Evolutionary conservation across 2,888 invertebrate genomes (phyloP).

Genomic region (Pediacus dermestoides): DNA sequence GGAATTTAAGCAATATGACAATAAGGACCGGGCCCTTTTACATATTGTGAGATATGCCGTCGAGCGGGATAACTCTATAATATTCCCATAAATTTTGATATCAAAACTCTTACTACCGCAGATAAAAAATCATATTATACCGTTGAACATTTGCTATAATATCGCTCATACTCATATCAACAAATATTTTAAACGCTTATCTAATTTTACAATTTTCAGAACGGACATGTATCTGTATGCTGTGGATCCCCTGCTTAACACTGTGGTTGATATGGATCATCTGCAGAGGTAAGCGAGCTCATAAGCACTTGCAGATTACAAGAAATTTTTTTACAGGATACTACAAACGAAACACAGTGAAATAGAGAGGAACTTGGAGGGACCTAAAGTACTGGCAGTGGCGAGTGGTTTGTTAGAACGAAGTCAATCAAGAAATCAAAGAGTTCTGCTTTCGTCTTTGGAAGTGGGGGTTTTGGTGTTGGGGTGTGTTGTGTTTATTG

Average conservation of each 20-base stretch:
- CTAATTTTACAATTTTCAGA: too few species aligned
- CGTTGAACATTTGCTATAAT: too few species aligned
- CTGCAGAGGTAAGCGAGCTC: conserved; percentile 64
- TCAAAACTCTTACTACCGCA: background rate
- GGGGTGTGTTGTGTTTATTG: conserved; percentile 76
- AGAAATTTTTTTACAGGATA: conserved; percentile 51
- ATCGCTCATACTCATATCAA: too few species aligned
- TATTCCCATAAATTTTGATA: conserved; percentile 3
- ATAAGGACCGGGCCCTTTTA: conserved; percentile 7
- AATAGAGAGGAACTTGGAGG: conserved; percentile 62
- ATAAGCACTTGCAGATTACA: background rate
- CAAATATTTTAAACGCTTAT: conserved; percentile 7
- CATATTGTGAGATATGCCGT: conserved; percentile 7
- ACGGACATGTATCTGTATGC: conserved; percentile 85
- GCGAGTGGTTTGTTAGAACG: conserved; percentile 48
- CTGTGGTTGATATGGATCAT: conserved; percentile 76
- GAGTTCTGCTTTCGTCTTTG: conserved; percentile 60
- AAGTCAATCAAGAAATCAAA: conserved; percentile 47
- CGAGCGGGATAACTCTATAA: conserved; percentile 1
- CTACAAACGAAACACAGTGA: conserved; percentile 59
- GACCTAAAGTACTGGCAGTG: conserved; percentile 63
- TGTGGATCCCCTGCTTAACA: conserved; percentile 76
- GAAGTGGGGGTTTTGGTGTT: conserved; percentile 79
- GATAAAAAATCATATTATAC: conserved; percentile 3
- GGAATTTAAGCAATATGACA: conserved; percentile 10